A percentile compares a stretch with the other conserved stretches of the same genome.
phyloP scores from a whole-genome alignment of 2,888 invertebrate genomes.

The Drosophila neonasuta region DNA sequence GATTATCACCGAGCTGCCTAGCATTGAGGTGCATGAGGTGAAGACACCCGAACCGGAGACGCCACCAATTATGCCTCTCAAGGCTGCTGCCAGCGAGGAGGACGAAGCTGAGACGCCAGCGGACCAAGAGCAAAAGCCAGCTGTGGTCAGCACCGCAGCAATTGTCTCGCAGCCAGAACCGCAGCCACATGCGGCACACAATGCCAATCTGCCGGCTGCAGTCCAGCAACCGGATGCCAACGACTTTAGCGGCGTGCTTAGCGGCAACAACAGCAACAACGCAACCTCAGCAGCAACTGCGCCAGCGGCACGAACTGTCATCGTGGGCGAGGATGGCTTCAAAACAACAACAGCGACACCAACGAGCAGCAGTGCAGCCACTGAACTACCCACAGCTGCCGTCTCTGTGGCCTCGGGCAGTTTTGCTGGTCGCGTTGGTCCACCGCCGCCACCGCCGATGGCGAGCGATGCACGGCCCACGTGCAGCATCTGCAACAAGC shows the following conservation, averaged over 20 bases:
- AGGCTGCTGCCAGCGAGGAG: slow-evolving; percentile 47
- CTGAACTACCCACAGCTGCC: not conserved
- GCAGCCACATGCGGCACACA: slow-evolving; percentile 80
- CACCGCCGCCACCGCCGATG: slow-evolving; percentile 79
- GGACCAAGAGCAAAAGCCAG: slow-evolving; percentile 52
- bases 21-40: slow-evolving; percentile 67
- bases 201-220: slow-evolving; percentile 76
- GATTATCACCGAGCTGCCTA: slow-evolving; percentile 55
- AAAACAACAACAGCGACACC: slow-evolving; percentile 80
- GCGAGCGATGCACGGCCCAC: slow-evolving; percentile 87
- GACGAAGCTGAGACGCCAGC: slow-evolving; percentile 52
- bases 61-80: not conserved
- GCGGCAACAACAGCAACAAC: slow-evolving; percentile 43
- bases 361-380: slow-evolving; percentile 2
- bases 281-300: slow-evolving; percentile 21
- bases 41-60: slow-evolving; percentile 51
- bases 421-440: slow-evolving; percentile 40
- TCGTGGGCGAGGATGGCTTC: slow-evolving; percentile 86
- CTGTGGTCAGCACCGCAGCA: not conserved
- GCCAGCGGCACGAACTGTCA: slow-evolving; percentile 78
- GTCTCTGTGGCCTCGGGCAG: slow-evolving; percentile 2
- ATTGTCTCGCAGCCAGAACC: not conserved
- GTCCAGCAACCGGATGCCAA: slow-evolving; percentile 79
- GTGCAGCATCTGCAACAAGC: slow-evolving; percentile 94
- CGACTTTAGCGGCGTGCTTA: slow-evolving; percentile 80